Evolutionary conservation across 30 jellyfish, hydroid and myxozoan genomes (phyloP).

Genomic region (Nemopilema nomurai): DNA sequence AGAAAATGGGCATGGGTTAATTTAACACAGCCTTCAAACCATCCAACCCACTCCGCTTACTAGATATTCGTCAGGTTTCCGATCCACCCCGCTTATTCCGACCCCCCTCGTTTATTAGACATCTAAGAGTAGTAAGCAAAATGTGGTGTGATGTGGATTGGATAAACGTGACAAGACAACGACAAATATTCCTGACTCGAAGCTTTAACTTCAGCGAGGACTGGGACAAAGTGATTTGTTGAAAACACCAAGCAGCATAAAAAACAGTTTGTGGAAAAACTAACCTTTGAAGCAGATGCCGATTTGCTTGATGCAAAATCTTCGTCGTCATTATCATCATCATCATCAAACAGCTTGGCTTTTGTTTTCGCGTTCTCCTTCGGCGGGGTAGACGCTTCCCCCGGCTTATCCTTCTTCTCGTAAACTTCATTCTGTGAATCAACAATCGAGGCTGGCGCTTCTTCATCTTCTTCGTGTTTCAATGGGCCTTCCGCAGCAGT

Average conservation of each 20-base stretch:
- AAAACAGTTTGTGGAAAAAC: constrained; percentile 2
- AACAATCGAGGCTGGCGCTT: neutral
- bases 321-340: constrained; percentile 42
- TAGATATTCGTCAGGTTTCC: no score
- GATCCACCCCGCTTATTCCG: no score
- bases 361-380: neutral
- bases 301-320: constrained; percentile 9
- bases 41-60: no score
- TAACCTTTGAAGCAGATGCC: constrained; percentile 27
- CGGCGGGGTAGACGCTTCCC: neutral
- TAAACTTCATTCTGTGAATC: neutral
- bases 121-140: no score
- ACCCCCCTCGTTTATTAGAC: no score
- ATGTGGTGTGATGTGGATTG: no score
- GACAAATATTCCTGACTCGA: no score
- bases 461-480: neutral
- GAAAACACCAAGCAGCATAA: neutral
- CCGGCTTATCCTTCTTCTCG: neutral
- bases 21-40: no score
- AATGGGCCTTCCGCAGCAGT: neutral
- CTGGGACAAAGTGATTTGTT: neutral
- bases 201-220: no score
- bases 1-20: no score
- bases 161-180: no score
- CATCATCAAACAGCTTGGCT: constrained; percentile 31